A percentile compares a stretch with the other conserved stretches of the same genome.
phyloP scores from a whole-genome alignment of 2,888 invertebrate species.

The Homarus gammarus region DNA sequence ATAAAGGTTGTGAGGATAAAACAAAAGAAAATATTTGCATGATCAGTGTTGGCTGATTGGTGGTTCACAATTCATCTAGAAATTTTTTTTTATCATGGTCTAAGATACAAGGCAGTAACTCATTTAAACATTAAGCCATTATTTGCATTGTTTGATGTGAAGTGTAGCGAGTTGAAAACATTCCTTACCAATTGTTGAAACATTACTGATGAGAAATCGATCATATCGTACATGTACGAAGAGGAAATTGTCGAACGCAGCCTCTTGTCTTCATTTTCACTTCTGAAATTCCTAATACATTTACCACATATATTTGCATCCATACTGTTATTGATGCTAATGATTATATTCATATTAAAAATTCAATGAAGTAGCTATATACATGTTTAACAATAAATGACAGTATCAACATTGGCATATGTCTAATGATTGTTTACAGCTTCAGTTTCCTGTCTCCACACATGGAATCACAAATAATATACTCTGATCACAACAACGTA shows the following conservation, averaged over 20 bases:
- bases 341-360: slow-evolving; percentile 51
- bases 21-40: too few species aligned
- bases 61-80: too few species aligned
- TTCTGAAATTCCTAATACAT: slow-evolving; percentile 35
- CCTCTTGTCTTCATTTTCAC: slow-evolving; percentile 49
- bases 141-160: neutral
- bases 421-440: slow-evolving; percentile 63
- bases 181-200: slow-evolving; percentile 8
- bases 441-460: slow-evolving; percentile 14
- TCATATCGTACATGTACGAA: neutral
- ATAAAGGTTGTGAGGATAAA: too few species aligned
- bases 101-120: too few species aligned
- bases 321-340: slow-evolving; percentile 54
- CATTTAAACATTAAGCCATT: neutral
- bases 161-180: neutral
- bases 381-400: slow-evolving; percentile 53
- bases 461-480: slow-evolving; percentile 31
- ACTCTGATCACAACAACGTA: slow-evolving; percentile 36
- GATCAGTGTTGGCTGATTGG: too few species aligned
- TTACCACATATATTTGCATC: slow-evolving; percentile 60
- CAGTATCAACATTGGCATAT: slow-evolving; percentile 54
- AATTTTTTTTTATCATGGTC: too few species aligned
- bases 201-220: neutral
- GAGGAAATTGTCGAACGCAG: slow-evolving; percentile 45
- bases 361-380: slow-evolving; percentile 56